Base-by-base conservation (phyloP, 2,797 vertebrate species). In the Falco berigora region DNA sequence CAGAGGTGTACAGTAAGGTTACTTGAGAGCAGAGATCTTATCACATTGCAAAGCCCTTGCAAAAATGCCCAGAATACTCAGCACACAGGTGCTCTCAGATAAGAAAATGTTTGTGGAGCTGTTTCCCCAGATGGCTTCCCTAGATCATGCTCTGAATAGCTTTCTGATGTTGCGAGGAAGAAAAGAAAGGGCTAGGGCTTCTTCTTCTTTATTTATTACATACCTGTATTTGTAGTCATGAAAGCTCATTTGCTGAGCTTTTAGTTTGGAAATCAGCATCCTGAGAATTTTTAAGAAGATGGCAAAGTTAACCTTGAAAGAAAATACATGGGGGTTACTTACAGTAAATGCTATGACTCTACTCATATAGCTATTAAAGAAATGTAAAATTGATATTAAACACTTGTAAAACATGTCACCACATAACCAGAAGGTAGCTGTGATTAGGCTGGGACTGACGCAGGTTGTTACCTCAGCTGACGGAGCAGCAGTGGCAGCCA, bases 211-310 rank as follows among this genome's bases (percentile, higher is more conserved):
- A 21, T 64, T 42, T 46, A 10, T 47, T 59, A 86, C 97, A 73
- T 97, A 99, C 99, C 99, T 99, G 98, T 99, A 99, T 97, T 99
- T 99, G 97, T 99, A 99, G 97, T 99, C 98, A 21, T 98, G 98
- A 85, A 99, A 99, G 92, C 98, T 99, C 97, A 98, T 98, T 96
- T 99, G 99, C 94, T 99, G 98, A 50, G 99, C 99, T 97, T 99
- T 99, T 75, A 99, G 98, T 95, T 99, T 99, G 76, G 99, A 99
- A 91, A 99, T 98, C 87, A 99, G 96, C 97, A 99, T 98, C 97
- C 98, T 98, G 94, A 99, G 98, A 49, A 99, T 99, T 98, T 99
- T 99, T 95, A 99, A 97, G 97, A 99, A 99, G 95, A 99, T 99
- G 87, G 97, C 98, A 92, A 99, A 99, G 97, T 99, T 99, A 38